Base-by-base conservation (phyloP, 2,113 vertebrate genomes). In the Stercorarius parasiticus region DNA sequence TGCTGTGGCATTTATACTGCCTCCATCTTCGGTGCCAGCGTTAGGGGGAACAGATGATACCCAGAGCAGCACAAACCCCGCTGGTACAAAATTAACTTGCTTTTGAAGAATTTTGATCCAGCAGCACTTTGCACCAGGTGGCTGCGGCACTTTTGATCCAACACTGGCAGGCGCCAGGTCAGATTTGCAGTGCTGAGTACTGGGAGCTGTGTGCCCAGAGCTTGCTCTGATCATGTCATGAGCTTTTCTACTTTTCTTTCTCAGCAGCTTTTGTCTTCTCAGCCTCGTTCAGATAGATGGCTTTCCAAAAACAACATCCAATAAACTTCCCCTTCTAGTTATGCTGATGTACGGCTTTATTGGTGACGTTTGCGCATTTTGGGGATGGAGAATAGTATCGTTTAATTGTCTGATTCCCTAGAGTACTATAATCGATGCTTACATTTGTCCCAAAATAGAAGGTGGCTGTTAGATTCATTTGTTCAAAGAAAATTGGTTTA, bases 41-140 rank as follows among this genome's bases (percentile, higher is more conserved):
- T 69, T 85, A 72, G 53, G 90, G 89, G 93, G 78, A 96, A 94
- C 96, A 97, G 96, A 96, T 96, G 95, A 96, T 94, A 96, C 93
- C 95, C 93, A 89, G 91, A 93, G 87, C 89, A 85, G 50, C 90
- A 90, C 91, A 95, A 96, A 94, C 59, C 86, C 83, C 0, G 38
- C 91, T 96, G 93, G 76, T 96, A 95, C 93, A 91, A 94, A 96
- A 96, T 97, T 97, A 96, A 93, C 96, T 97, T 96, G 90, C 92
- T 96, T 94, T 95, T 95, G 95, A 90, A 94, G 93, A 93, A 90
- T 95, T 90, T 36, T 65, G 82, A 93, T 96, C 93, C 96, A 96
- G 93, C 92, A 97, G 92, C 92, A 90, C 90, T 97, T 96, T 93
- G 92, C 70, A 95, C 84, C 96, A 96, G 96, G 96, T 97, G 96